A percentile compares a stretch with the other conserved stretches of the same genome.
phyloP scores from a whole-genome alignment of 2,888 invertebrate genomes.

The Eulithis testata region DNA sequence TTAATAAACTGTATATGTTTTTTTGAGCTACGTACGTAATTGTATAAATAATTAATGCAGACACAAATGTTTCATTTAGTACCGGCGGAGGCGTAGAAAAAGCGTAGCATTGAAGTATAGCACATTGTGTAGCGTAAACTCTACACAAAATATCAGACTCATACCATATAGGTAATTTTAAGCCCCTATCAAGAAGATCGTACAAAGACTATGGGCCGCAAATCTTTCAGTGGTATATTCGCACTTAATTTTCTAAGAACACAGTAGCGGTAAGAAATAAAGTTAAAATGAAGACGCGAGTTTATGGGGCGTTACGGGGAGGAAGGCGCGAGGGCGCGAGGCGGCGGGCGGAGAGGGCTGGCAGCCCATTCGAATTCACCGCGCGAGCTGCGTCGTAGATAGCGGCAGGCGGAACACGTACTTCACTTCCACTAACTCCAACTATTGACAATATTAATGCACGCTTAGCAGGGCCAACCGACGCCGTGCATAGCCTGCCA shows the following conservation, averaged over 20 bases:
- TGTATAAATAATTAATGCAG: no score
- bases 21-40: no score
- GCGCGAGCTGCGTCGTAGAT: slow-evolving; percentile 81
- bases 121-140: slow-evolving; percentile 9
- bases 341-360: slow-evolving; percentile 46
- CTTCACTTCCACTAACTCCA: slow-evolving; percentile 84
- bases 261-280: slow-evolving; percentile 82
- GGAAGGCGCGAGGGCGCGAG: slow-evolving; percentile 61
- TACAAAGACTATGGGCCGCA: slow-evolving; percentile 54
- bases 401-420: slow-evolving; percentile 84
- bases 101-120: no score
- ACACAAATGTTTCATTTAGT: no score
- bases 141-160: not conserved
- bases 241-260: slow-evolving; percentile 82
- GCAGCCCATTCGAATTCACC: slow-evolving; percentile 81
- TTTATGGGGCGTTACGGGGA: slow-evolving; percentile 83
- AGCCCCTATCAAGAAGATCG: slow-evolving; percentile 32
- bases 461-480: slow-evolving; percentile 81
- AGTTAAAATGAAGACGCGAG: slow-evolving; percentile 85
- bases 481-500: slow-evolving; percentile 69
- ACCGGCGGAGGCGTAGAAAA: no score
- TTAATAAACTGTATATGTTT: no score
- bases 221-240: slow-evolving; percentile 77
- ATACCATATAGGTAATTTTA: slow-evolving; percentile 6
- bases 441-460: slow-evolving; percentile 85